These are phyloP conservation scores for Esperia sulphurella DNA, from an alignment of 2,888 invertebrate genomes.

Conservation along the genomic window DNA sequence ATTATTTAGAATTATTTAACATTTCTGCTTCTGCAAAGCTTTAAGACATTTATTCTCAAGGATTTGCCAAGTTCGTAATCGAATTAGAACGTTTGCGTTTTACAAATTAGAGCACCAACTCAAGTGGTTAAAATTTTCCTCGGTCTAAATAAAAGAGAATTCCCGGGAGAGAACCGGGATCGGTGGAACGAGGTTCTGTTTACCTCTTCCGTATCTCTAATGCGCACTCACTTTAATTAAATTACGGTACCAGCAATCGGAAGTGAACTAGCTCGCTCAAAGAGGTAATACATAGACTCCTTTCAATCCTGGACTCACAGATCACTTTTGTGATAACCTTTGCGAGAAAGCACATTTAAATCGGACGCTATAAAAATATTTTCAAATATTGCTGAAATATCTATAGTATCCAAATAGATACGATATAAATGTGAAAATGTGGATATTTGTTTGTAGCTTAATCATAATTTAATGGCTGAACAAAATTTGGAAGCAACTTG, in stretches of 20 bases:
- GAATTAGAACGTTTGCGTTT: not conserved
- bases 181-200: constrained; percentile 39
- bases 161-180: constrained; percentile 23
- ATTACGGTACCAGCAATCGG: constrained; percentile 51
- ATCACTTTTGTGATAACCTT: too few species aligned
- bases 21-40: not conserved
- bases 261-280: constrained; percentile 39
- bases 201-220: constrained; percentile 48
- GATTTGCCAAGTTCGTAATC: not conserved
- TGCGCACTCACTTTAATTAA: constrained; percentile 62
- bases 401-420: too few species aligned
- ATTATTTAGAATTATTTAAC: not conserved
- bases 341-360: too few species aligned
- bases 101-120: constrained; percentile 1
- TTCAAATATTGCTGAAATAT: not conserved
- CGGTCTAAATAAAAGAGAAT: constrained; percentile 35
- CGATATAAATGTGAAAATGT: too few species aligned
- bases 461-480: too few species aligned
- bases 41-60: not conserved
- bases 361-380: not conserved
- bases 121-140: constrained; percentile 25
- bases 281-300: constrained; percentile 16
- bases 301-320: not conserved
- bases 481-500: too few species aligned
- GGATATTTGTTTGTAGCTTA: too few species aligned